Base-by-base conservation (phyloP, 2,797 vertebrate genomes). In the Trichosurus vulpecula region DNA sequence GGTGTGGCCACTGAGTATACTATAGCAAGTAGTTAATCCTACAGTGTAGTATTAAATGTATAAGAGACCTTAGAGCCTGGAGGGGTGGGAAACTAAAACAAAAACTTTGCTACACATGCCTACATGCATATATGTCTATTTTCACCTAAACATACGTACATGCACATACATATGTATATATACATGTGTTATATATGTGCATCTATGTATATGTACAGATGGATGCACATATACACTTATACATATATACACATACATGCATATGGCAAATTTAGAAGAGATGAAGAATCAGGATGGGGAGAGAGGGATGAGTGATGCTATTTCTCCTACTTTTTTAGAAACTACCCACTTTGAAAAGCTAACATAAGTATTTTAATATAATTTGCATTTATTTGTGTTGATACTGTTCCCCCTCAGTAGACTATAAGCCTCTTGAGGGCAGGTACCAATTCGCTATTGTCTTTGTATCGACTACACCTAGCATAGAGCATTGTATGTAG, bases 131-230 rank as follows among this genome's bases (percentile, higher is more conserved):
- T n/a, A n/a, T n/a, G n/a, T n/a, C n/a, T n/a, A n/a, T n/a, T n/a
- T n/a, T n/a, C n/a, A n/a, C n/a, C n/a, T n/a, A n/a, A n/a, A n/a
- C 6, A 53, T 9, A 53, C 8, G 14, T 3, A 54, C 3, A 54
- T 14, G 16, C 14, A 54, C 3, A 54, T 3, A 54, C 14, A 54
- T 2, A 54, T 2, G 13, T 16, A 54, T 4, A 19, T 54, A 29
- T 3, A 30, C 11, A 58, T 1, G 0, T 66, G 4, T 11, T 58
- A 2, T 31, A 10, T 31, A 10, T 58, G 10, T 58, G 0, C 30
- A 2, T 57, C 2, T 11, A 25, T 25, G 1, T 25, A 55, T 22
- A 55, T 55, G 19, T 16, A 2, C 1, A 29, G 8, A 11, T 55
- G 6, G 0, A 25, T 25, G 4, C 1, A 55, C 55, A 25, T 25